A percentile compares a stretch with the other conserved stretches of the same genome.
phyloP scores from a whole-genome alignment of 2,797 vertebrate species.

The Cuculus canorus region DNA sequence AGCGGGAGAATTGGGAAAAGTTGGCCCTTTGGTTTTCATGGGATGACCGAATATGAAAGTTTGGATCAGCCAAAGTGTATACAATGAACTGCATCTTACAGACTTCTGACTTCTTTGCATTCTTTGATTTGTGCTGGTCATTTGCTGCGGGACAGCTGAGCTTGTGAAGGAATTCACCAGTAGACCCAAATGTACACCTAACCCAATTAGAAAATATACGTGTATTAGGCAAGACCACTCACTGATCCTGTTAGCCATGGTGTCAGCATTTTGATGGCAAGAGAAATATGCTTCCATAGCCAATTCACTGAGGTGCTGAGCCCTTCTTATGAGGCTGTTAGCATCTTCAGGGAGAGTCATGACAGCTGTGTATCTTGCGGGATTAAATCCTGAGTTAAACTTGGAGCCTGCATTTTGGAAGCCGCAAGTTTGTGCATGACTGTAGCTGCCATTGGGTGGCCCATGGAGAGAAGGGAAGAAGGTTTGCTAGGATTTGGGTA shows the following conservation, averaged over 20 bases:
- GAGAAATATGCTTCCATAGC: neutral
- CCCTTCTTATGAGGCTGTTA: neutral
- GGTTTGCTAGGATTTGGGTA: slow-evolving; percentile 2
- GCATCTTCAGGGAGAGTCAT: neutral
- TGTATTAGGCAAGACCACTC: neutral
- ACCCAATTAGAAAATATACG: neutral
- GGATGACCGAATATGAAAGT: neutral
- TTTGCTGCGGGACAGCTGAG: neutral
- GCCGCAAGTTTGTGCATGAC: neutral
- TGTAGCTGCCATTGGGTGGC: neutral
- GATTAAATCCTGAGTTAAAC: neutral
- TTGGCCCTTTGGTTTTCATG: neutral
- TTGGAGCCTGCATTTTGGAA: neutral
- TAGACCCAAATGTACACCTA: neutral
- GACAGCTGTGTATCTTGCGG: neutral
- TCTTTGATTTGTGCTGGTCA: neutral
- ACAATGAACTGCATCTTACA: neutral
- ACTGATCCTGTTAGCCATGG: neutral
- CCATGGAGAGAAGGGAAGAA: neutral
- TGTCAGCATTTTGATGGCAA: neutral
- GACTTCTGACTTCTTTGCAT: neutral
- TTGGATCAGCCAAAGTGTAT: neutral
- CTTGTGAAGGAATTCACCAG: neutral
- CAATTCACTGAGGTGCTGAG: neutral
- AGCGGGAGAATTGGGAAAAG: neutral